phyloP scores from a whole-genome alignment of 1,140 invertebrate species.

The Ceratina japonica region DNA sequence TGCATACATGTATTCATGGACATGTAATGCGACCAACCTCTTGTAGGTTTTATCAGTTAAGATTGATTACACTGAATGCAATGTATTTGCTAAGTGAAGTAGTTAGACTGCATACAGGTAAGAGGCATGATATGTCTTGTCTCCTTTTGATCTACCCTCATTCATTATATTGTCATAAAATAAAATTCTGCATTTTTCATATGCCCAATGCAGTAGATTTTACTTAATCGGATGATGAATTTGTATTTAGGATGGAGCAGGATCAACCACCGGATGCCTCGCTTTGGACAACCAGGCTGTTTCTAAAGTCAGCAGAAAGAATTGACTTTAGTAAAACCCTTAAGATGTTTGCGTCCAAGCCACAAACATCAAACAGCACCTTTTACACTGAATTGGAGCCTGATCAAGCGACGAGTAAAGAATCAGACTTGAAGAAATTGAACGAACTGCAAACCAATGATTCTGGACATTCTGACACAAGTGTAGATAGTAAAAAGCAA shows the following conservation, averaged over 20 bases:
- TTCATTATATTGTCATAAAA: not conserved
- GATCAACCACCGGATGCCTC: conserved; percentile 73
- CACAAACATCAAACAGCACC: conserved; percentile 69
- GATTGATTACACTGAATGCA: not conserved
- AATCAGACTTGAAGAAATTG: conserved; percentile 60
- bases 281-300: conserved; percentile 72
- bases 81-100: not conserved
- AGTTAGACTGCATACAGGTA: not conserved
- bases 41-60: no score
- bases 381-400: conserved; percentile 75
- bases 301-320: conserved; percentile 71
- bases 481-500: conserved; percentile 64
- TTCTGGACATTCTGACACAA: conserved; percentile 71
- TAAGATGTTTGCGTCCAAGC: conserved; percentile 77
- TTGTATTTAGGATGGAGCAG: conserved; percentile 72
- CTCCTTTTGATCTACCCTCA: no score
- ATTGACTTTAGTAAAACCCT: conserved; percentile 56
- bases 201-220: conserved; percentile 36
- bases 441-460: conserved; percentile 66
- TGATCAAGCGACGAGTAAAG: conserved; percentile 54
- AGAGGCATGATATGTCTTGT: not conserved
- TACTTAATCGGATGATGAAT: not conserved
- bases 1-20: no score
- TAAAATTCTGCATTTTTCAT: not conserved
- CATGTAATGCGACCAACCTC: no score